Evolutionary conservation across 2,888 invertebrate genomes (phyloP).

Genomic region (Caradrina clavipalpis): DNA sequence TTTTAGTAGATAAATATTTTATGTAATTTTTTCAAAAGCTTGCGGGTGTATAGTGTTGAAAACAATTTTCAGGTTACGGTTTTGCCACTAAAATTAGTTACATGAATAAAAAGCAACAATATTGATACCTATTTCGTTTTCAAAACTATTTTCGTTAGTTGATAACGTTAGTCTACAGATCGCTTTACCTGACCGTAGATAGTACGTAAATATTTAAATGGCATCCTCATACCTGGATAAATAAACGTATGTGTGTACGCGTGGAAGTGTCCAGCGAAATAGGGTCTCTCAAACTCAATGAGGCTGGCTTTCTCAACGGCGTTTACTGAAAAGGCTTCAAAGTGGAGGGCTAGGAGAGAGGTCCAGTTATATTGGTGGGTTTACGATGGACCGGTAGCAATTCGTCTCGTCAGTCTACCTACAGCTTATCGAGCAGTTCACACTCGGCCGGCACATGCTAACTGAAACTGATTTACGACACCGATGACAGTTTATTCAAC

Average conservation of each 20-base stretch:
- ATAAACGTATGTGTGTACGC: constrained; percentile 59
- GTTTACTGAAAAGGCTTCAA: constrained; percentile 60
- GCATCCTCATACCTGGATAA: constrained; percentile 42
- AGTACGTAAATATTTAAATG: constrained; percentile 48
- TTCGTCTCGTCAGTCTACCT: constrained; percentile 81
- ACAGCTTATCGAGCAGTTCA: constrained; percentile 84
- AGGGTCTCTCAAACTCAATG: constrained; percentile 59
- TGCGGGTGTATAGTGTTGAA: not conserved
- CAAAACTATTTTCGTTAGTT: constrained; percentile 6
- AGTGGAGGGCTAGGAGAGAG: constrained; percentile 59
- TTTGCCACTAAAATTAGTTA: not conserved
- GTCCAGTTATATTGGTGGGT: constrained; percentile 71
- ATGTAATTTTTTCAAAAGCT: not conserved
- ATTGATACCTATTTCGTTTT: not conserved
- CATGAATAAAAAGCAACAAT: not conserved
- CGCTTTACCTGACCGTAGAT: constrained; percentile 8
- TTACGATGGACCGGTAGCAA: constrained; percentile 71
- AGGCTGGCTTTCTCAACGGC: constrained; percentile 52
- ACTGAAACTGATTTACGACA: constrained; percentile 87
- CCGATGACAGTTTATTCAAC: constrained; percentile 80
- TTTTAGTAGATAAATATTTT: too few species aligned
- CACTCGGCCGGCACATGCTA: constrained; percentile 80
- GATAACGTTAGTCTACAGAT: not conserved
- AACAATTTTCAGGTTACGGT: not conserved
- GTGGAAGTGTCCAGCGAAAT: constrained; percentile 57